phyloP scores from a whole-genome alignment of 2,797 vertebrate genomes.

The Hoplostethus atlanticus region DNA sequence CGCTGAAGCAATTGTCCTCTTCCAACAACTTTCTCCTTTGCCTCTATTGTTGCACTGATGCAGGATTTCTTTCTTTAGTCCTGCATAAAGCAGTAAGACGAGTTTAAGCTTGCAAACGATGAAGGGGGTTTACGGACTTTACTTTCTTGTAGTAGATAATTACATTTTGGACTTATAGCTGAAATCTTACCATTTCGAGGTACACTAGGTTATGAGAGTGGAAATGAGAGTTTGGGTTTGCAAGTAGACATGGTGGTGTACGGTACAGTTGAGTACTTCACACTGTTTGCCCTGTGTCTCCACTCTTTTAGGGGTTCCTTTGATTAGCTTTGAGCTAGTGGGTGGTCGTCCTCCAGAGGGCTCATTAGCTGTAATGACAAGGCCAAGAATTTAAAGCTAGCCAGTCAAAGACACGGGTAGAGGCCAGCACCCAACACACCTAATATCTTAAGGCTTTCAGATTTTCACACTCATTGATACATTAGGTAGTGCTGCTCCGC shows the following conservation, averaged over 20 bases:
- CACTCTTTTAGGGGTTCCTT: conserved; percentile 67
- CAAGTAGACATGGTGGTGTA: conserved; percentile 25
- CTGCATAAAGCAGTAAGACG: conserved; percentile 49
- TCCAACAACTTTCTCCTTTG: conserved; percentile 50
- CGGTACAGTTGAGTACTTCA: conserved; percentile 29
- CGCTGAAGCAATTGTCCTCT: conserved; percentile 50
- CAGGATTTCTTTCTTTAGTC: conserved; percentile 45
- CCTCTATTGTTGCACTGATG: conserved; percentile 31
- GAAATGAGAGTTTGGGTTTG: conserved; percentile 15
- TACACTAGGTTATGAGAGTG: conserved; percentile 13
- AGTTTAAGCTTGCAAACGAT: conserved; percentile 49
- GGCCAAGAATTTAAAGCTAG: conserved; percentile 66
- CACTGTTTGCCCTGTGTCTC: conserved; percentile 51
- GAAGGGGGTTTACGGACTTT: conserved; percentile 47
- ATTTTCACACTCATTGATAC: conserved; percentile 54
- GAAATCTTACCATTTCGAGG: conserved; percentile 39
- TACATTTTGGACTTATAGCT: conserved; percentile 37
- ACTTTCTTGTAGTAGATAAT: conserved; percentile 59
- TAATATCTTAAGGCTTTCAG: conserved; percentile 51
- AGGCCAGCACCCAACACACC: conserved; percentile 28
- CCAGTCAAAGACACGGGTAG: conserved; percentile 56
- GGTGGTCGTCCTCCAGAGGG: conserved; percentile 73
- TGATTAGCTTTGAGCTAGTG: conserved; percentile 71
- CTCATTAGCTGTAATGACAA: conserved; percentile 80
- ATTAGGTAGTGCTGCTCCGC: conserved; percentile 48